Evolutionary conservation across 1,140 invertebrate genomes (phyloP), one percentile per base, ranked within the genome.

Genomic region (Neoseiulus cucumeris): DNA sequence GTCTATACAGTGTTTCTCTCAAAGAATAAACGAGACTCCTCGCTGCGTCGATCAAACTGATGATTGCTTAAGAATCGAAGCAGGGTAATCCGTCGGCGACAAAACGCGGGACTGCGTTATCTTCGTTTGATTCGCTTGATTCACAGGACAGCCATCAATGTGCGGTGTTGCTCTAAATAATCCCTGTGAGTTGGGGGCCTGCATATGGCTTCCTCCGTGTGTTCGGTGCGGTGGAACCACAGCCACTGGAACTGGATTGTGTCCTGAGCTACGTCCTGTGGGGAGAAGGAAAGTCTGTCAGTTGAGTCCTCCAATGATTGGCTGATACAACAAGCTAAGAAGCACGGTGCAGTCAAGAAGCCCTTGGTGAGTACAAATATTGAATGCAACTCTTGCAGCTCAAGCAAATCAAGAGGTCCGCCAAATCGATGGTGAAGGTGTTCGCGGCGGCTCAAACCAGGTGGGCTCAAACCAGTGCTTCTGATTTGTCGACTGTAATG

Each of bases 211-310:
- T 4, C 33, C 33, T 39, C 33, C 33, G 33, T 39, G 33, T 4
- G 51, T 29, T 29, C 51, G 51, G 22, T 59, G 51, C 51, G 51
- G 51, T n/a, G 51, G 51, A 25, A 59, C 51, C 51, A 59, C 51
- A 25, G 51, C 51, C 14, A 59, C 51, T 33, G 51, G 51, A 29
- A 59, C 51, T 17, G 51, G 51, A 9, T 59, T 59, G 33, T 59
- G 51, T 29, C 51, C 51, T 17, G 51, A 29, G 22, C 51, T 59
- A 25, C 51, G 51, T 25, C 51, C 51, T 59, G 22, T 14, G 22
- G 14, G 51, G 9, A 39, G 33, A 25, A 14, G 7, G 22, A 59
- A 2, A 25, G n/a, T 2, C 14, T 20, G 33, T 59, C 4, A 59
- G 33, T 4, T 9, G 22, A 25, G 28, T 47, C 14, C 28, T 47